phyloP scores from a whole-genome alignment of 2,113 vertebrate species.

The Ptyas mucosa region DNA sequence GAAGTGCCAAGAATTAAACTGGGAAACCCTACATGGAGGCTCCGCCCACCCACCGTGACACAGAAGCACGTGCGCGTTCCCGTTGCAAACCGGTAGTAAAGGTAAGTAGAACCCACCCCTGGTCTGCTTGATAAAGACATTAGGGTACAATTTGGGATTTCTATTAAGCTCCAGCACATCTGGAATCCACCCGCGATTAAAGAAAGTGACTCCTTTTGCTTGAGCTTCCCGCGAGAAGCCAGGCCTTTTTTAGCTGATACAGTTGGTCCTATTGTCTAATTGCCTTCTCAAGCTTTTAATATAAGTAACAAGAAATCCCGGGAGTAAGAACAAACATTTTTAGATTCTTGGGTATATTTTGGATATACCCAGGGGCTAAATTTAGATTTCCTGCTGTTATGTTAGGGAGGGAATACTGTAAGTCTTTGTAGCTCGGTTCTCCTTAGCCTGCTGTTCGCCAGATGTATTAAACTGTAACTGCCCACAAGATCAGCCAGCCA shows the following conservation, averaged over 20 bases:
- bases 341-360: not conserved
- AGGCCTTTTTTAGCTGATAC: not conserved
- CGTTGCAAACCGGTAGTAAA: too few species aligned
- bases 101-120: too few species aligned
- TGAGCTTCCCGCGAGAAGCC: too few species aligned
- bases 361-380: not conserved
- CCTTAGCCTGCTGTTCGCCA: not conserved
- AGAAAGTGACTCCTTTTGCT: not conserved
- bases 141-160: not conserved
- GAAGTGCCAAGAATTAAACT: not conserved
- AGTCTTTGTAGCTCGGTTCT: not conserved
- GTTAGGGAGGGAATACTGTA: not conserved
- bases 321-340: not conserved
- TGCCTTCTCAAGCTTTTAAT: not conserved
- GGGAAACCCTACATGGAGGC: not conserved
- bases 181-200: not conserved
- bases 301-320: not conserved
- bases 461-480: not conserved
- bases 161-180: not conserved
- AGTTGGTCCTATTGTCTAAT: not conserved
- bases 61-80: too few species aligned
- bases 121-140: not conserved
- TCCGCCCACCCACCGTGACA: too few species aligned
- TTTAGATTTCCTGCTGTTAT: not conserved
- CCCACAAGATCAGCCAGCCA: not conserved